Evolutionary conservation across 2,888 invertebrate genomes (phyloP).

Genomic region (Ferdinandea cuprea): DNA sequence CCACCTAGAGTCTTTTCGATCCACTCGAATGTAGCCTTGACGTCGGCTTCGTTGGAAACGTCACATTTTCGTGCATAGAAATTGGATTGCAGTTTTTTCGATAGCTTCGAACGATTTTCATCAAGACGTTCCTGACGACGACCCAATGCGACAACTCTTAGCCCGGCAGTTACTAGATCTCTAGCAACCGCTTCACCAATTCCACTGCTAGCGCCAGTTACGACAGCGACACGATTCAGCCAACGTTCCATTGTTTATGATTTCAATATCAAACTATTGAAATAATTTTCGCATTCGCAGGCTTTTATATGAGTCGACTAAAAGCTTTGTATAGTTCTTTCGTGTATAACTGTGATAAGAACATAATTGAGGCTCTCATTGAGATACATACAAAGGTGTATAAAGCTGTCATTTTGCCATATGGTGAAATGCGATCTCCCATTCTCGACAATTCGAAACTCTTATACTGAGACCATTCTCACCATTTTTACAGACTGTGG

Average conservation of each 20-base stretch:
- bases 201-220: constrained; percentile 85
- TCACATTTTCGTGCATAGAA: constrained; percentile 82
- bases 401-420: no score
- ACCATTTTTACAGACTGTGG: no score
- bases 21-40: constrained; percentile 84
- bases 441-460: no score
- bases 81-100: constrained; percentile 75
- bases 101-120: constrained; percentile 76
- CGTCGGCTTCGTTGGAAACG: constrained; percentile 84
- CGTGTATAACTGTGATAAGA: no score
- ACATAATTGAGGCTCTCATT: no score
- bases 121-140: constrained; percentile 80
- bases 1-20: constrained; percentile 84
- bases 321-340: no score
- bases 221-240: constrained; percentile 84
- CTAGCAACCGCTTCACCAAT: constrained; percentile 83
- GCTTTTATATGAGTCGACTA: no score
- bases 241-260: constrained; percentile 84
- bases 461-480: no score
- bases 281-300: no score
- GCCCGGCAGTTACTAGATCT: constrained; percentile 82
- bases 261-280: no score
- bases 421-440: no score
- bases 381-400: no score
- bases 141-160: constrained; percentile 84